These are phyloP conservation scores for Drosophila bocqueti DNA, from an alignment of 1,140 invertebrate species.

Conservation along the genomic window DNA sequence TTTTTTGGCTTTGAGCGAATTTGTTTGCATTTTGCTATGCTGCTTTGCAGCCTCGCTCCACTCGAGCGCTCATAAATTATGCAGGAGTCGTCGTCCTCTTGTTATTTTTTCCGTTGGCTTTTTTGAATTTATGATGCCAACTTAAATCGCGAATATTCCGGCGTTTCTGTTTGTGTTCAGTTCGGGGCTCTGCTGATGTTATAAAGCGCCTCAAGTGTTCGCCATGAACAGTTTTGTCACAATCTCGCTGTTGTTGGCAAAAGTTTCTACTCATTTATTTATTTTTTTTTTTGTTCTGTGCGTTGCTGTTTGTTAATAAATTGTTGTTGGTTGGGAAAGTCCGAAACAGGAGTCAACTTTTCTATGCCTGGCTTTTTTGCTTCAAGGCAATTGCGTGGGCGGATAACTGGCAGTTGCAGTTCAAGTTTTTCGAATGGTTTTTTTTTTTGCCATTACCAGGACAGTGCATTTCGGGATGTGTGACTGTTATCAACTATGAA, in stretches of 20 bases:
- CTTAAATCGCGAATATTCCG: constrained; percentile 50
- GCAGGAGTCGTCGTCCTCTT: constrained; percentile 46
- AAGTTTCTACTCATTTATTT: constrained; percentile 27
- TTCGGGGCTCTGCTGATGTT: constrained; percentile 33
- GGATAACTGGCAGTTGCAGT: constrained; percentile 30
- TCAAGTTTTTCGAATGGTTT: constrained; percentile 19
- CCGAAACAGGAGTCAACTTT: constrained; percentile 54
- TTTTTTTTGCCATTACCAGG: not conserved
- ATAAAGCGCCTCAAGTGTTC: constrained; percentile 44
- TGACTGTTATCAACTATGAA: constrained; percentile 2
- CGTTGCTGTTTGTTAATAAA: constrained; percentile 37
- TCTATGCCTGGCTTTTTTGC: constrained; percentile 23
- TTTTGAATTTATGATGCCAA: constrained; percentile 61
- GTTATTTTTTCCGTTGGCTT: constrained; percentile 27
- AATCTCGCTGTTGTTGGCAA: constrained; percentile 42
- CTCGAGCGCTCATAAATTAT: constrained; percentile 63
- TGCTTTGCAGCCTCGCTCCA: constrained; percentile 7
- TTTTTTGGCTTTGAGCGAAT: constrained; percentile 15
- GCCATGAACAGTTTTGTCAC: constrained; percentile 66
- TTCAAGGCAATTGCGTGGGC: constrained; percentile 26
- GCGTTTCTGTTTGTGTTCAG: constrained; percentile 18
- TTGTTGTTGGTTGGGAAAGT: constrained; percentile 35
- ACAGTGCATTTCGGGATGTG: not conserved
- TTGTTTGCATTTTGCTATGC: constrained; percentile 39
- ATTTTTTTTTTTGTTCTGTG: constrained; percentile 8